Base-by-base conservation (phyloP, 1,140 invertebrate genomes). In the Caenorhabditis tropicalis region DNA sequence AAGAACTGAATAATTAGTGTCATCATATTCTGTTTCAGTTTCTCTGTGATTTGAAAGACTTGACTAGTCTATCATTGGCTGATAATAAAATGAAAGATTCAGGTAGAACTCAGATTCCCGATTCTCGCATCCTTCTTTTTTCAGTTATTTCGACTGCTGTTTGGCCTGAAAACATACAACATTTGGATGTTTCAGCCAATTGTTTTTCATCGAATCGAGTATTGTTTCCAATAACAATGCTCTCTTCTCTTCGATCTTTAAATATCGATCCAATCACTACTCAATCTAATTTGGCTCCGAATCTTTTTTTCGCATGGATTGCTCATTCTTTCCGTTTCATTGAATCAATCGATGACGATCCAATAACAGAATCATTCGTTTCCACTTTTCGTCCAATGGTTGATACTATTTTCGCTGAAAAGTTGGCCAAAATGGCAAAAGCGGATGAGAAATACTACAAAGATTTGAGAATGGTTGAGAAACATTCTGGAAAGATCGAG, bases 301-400 rank as follows among this genome's bases (percentile, higher is more conserved):
- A 88, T 31, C 36, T 33, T 6, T 87, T 90, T 21, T 79, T 82
- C n/a, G 82, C 82, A 12, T 89, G 88, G 88, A 65, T 89, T 16
- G 82, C 88, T 16, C 90, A 60, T 81, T 88, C 89, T 43, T 89
- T 89, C 48, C 83, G 85, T 15, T 89, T 87, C 49, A 48, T 89
- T 15, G 88, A 89, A 49, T 29, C 79, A 10, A 29, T 89, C 5
- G 87, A 88, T 65, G 84, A 74, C 15, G 88, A 88, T 80, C 48
- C 74, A 7, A 29, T 88, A 6, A 27, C 49, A 12, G 53, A 60
- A 33, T 21, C 27, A 6, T 82, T 82, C 33, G 31, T 29, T 49
- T 24, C 36, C 15, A 82, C 79, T 0, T 81, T 70, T 82, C 48
- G 60, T 0, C 82, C 82, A 46, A 82, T 65, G 39, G 29, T 39